These are phyloP conservation scores for Tympanuchus pallidicinctus DNA, from an alignment of 2,113 vertebrate species.

Conservation along the genomic window DNA sequence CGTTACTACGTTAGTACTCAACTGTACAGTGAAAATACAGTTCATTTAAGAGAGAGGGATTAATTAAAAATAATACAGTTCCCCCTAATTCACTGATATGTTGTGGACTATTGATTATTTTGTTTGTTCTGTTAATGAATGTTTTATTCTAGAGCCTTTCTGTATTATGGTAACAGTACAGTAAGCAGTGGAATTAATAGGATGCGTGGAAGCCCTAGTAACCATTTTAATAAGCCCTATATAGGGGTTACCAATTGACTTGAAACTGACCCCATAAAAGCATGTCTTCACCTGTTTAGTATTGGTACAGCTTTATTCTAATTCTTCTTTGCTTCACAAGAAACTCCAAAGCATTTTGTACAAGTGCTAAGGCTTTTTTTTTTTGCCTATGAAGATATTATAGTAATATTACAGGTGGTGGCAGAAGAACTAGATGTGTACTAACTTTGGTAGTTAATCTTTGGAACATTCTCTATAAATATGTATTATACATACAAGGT, in stretches of 20 bases:
- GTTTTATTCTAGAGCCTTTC: neutral
- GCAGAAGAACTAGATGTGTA: neutral
- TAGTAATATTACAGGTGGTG: fast-evolving
- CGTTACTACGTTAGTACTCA: neutral
- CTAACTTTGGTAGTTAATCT: neutral
- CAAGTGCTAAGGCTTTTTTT: neutral
- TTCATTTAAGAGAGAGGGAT: neutral
- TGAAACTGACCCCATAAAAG: neutral
- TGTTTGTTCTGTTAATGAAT: neutral
- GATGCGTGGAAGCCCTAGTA: neutral
- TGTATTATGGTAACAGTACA: neutral
- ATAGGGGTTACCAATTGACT: neutral
- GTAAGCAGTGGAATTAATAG: neutral
- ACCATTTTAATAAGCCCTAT: neutral
- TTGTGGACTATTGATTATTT: neutral
- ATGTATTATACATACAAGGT: neutral
- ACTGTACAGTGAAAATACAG: neutral
- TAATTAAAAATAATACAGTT: neutral
- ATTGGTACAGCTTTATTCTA: neutral
- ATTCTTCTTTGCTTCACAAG: neutral
- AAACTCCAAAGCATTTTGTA: neutral
- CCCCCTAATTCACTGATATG: neutral
- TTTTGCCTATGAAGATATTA: neutral
- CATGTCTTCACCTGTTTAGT: neutral
- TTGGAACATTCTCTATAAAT: neutral